phyloP scores from a whole-genome alignment of 2,888 invertebrate species.

The Muschampia plurimacula region DNA sequence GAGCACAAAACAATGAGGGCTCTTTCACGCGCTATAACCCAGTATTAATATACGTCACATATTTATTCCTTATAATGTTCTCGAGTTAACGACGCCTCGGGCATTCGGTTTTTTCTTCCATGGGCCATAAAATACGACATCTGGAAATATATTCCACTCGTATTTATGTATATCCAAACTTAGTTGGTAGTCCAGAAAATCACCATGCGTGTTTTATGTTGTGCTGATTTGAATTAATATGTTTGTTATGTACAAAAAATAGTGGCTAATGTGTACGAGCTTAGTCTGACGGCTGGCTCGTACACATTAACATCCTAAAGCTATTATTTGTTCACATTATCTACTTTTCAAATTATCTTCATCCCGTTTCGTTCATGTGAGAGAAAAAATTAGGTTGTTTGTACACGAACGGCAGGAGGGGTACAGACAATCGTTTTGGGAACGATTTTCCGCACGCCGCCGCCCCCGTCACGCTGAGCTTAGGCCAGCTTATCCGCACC shows the following conservation, averaged over 20 bases:
- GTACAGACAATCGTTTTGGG: constrained; percentile 73
- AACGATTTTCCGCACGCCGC: constrained; percentile 78
- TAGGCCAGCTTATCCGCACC: constrained; percentile 73
- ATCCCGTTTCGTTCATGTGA: constrained; percentile 53
- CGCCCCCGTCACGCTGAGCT: constrained; percentile 63
- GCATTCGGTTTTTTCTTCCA: constrained; percentile 74
- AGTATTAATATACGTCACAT: constrained; percentile 77
- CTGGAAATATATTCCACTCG: constrained; percentile 66
- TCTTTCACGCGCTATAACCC: constrained; percentile 82
- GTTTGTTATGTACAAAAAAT: neutral
- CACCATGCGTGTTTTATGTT: constrained; percentile 55
- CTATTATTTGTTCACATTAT: constrained; percentile 29
- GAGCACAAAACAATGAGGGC: constrained; percentile 72
- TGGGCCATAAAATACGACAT: constrained; percentile 79
- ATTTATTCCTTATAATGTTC: constrained; percentile 83
- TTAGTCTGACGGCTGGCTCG: no score
- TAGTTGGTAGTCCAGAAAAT: constrained; percentile 64
- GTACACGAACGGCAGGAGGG: constrained; percentile 65
- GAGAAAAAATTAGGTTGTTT: constrained; percentile 55
- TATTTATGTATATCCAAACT: constrained; percentile 64
- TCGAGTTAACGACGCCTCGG: constrained; percentile 77
- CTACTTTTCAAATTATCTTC: constrained; percentile 35
- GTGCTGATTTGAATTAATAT: constrained; percentile 49
- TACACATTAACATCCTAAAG: neutral
- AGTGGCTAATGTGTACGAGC: no score